These are phyloP conservation scores for Cylloceria caligata DNA, from an alignment of 2,888 invertebrate genomes.

Conservation along the genomic window DNA sequence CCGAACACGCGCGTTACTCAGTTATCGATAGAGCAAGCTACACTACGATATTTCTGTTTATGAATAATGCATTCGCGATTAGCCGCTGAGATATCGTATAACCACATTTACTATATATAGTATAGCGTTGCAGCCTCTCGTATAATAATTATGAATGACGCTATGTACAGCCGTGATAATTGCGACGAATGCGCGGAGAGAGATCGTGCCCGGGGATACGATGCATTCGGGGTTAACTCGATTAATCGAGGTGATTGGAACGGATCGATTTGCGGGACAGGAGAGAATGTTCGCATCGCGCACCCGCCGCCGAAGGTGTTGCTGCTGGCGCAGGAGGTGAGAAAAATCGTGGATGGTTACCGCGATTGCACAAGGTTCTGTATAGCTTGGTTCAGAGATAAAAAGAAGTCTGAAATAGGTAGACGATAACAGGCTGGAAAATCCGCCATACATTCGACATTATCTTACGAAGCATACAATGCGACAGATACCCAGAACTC, in stretches of 20 bases:
- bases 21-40: constrained; percentile 37
- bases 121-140: constrained; percentile 34
- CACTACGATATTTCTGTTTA: constrained; percentile 74
- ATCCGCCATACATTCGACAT: constrained; percentile 27
- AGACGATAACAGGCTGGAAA: constrained; percentile 20
- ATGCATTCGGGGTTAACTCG: constrained; percentile 64
- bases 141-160: constrained; percentile 60
- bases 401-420: constrained; percentile 16
- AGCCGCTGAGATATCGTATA: constrained; percentile 75
- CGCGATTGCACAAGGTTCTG: constrained; percentile 26
- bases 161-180: constrained; percentile 66
- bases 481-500: constrained; percentile 31
- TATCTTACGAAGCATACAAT: constrained; percentile 16
- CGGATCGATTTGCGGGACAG: constrained; percentile 57
- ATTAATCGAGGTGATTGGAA: constrained; percentile 61
- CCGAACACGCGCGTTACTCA: constrained; percentile 10
- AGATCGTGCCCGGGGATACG: constrained; percentile 55
- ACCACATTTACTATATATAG: constrained; percentile 56
- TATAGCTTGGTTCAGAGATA: constrained; percentile 1
- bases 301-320: constrained; percentile 20
- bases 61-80: constrained; percentile 82
- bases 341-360: constrained; percentile 37
- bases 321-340: constrained; percentile 34
- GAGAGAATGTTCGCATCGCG: constrained; percentile 43
- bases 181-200: constrained; percentile 73